These are phyloP conservation scores for Drosophila imparisetae DNA, from an alignment of 2,888 invertebrate genomes.

Conservation along the genomic window DNA sequence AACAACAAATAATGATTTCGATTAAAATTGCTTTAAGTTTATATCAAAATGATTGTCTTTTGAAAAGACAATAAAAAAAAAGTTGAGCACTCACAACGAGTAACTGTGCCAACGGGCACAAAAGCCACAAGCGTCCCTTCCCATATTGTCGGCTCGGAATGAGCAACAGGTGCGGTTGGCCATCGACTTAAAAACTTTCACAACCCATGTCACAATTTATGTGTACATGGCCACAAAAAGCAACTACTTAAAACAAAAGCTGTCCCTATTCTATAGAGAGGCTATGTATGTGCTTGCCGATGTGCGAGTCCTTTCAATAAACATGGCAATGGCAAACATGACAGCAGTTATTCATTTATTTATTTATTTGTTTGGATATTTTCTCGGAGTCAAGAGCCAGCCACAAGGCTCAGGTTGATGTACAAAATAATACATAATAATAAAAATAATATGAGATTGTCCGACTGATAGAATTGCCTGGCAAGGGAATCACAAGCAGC, in stretches of 20 bases:
- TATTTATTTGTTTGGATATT: constrained; percentile 42
- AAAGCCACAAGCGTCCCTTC: constrained; percentile 14
- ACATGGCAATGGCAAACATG: constrained; percentile 53
- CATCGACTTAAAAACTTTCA: constrained; percentile 52
- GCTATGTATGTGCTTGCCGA: background rate
- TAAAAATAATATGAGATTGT: constrained; percentile 41
- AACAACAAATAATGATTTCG: constrained; percentile 27
- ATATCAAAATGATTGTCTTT: constrained; percentile 6
- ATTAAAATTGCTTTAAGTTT: constrained; percentile 35
- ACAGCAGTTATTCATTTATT: constrained; percentile 64
- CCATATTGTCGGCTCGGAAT: constrained; percentile 11
- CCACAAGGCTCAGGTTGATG: constrained; percentile 14
- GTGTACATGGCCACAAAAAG: constrained; percentile 33
- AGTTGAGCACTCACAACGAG: constrained; percentile 50
- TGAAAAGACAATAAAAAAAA: constrained; percentile 25
- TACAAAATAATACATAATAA: constrained; percentile 41
- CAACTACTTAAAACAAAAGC: constrained; percentile 53
- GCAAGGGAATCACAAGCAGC: constrained; percentile 33
- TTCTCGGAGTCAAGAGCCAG: constrained; percentile 17
- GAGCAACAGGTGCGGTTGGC: constrained; percentile 67
- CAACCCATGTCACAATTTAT: constrained; percentile 39
- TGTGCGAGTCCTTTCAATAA: constrained; percentile 57
- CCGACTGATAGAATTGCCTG: constrained; percentile 53
- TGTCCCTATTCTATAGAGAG: constrained; percentile 24
- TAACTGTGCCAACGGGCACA: constrained; percentile 48